Base-by-base conservation (phyloP, 92 coral and sea anemone genomes). In the Chrysogorgia sp. region DNA sequence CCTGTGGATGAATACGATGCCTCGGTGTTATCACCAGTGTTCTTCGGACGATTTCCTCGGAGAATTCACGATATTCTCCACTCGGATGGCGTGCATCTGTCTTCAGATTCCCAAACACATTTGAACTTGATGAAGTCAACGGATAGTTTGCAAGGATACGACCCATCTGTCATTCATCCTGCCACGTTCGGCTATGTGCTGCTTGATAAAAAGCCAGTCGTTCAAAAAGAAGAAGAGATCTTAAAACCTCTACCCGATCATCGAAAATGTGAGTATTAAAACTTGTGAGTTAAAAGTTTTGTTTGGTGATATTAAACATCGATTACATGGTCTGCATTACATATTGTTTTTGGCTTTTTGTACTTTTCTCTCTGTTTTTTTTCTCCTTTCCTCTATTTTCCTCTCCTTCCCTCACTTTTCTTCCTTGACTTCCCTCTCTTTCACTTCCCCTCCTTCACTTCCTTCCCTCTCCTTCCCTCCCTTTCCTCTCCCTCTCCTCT, bases 1-100 rank as follows among this genome's bases (percentile, higher is more conserved):
- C 82, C 86, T 21, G 70, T 63, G 8, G 83, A 85, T 28, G 88
- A 85, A 35, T 93, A 79, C 74, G 89, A 93, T 61, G 90, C 96
- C 19, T 77, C 98, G 33, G 89, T 89, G 71, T 83, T 81, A 71
- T 89, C 98, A 9, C 98, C 98, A 8, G 97, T 93, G 21, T 93
- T 93, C 79, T 89, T 86, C 34, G 98, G 98, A 26, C 93, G 94
- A 29, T 91, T 89, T 64, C 97, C 97, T 8, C 93, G 92, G 28
- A 83, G 76, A 63, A 82, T 91, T 22, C 74, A 87, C n/a, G 98
- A 91, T 26, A 71, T 92, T 34, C 84, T 82, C 17, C 5, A 21
- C n/a, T 34, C 50, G 17, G 79, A 72, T 20, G 55, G 23, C 37
- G 79, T 30, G 0, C 65, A 72, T 29, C 15, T 72, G 5, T 52